These are phyloP conservation scores for Nasonia giraulti DNA, from an alignment of 1,140 invertebrate species.

Conservation along the genomic window DNA sequence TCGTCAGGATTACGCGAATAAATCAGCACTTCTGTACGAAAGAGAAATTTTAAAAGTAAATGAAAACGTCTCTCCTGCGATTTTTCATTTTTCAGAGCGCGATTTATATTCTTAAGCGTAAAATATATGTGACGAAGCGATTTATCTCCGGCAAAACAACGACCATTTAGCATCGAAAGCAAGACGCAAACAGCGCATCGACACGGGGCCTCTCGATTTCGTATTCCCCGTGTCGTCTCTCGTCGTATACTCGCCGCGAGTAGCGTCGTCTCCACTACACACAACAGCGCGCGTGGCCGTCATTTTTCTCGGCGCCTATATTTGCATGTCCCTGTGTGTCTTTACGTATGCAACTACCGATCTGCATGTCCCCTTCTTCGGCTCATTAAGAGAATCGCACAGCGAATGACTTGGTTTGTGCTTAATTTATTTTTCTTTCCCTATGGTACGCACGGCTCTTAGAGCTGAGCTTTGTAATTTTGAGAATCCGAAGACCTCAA, in stretches of 20 bases:
- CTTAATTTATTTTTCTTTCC: background rate
- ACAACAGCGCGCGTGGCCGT: background rate
- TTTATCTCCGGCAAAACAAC: no score
- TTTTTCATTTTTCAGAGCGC: no score
- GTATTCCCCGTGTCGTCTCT: background rate
- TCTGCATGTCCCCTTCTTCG: background rate
- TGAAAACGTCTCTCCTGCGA: no score
- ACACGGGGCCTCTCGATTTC: background rate
- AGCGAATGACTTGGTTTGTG: background rate
- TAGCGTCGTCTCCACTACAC: no score
- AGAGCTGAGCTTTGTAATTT: background rate
- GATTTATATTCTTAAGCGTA: no score
- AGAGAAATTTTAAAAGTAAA: background rate
- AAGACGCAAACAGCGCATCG: background rate
- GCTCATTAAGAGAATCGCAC: background rate
- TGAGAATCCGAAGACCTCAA: constrained; percentile 19
- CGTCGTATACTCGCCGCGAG: no score
- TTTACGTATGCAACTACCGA: background rate
- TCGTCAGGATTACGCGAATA: background rate
- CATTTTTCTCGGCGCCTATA: constrained; percentile 22
- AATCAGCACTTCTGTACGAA: background rate
- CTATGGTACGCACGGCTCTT: background rate
- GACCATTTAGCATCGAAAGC: background rate
- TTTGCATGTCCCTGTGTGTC: constrained; percentile 23
- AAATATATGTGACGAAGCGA: no score